These are phyloP conservation scores for Drosophila kohkoa DNA, from an alignment of 1,140 invertebrate species.

Conservation along the genomic window DNA sequence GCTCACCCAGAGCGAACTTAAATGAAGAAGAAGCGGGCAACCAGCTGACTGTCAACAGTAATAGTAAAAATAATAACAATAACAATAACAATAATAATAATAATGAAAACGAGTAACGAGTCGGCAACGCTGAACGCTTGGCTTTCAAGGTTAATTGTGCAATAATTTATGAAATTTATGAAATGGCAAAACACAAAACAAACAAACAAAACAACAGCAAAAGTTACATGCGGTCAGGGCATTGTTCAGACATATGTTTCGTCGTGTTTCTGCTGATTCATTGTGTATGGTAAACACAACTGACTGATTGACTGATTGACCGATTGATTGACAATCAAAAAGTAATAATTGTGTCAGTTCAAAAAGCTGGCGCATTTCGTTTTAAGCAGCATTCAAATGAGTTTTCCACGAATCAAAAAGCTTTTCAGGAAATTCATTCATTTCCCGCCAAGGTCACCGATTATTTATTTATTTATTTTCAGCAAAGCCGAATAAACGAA, in stretches of 20 bases:
- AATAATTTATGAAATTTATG: constrained; percentile 78
- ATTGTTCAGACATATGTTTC: constrained; percentile 1
- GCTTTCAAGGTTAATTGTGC: constrained; percentile 74
- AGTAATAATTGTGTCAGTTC: no score
- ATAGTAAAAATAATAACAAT: constrained; percentile 23
- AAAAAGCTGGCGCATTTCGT: background rate
- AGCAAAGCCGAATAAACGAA: no score
- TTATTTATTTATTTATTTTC: no score
- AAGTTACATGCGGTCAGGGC: background rate
- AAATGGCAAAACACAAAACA: constrained; percentile 64
- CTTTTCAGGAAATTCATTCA: no score
- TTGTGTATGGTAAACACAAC: background rate
- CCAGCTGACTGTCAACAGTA: constrained; percentile 3
- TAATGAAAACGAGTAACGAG: background rate
- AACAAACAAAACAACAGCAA: constrained; percentile 55
- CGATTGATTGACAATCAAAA: background rate
- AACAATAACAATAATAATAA: constrained; percentile 32
- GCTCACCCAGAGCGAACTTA: constrained; percentile 45
- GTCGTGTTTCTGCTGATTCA: background rate
- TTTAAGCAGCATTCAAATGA: background rate
- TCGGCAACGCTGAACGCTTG: no score
- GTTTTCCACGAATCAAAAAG: background rate
- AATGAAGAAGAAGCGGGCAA: background rate
- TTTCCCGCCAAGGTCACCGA: no score
- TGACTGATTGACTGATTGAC: constrained; percentile 5